Conservation (phyloP, 2,113 vertebrate species). For the Pipra filicauda region DNA sequence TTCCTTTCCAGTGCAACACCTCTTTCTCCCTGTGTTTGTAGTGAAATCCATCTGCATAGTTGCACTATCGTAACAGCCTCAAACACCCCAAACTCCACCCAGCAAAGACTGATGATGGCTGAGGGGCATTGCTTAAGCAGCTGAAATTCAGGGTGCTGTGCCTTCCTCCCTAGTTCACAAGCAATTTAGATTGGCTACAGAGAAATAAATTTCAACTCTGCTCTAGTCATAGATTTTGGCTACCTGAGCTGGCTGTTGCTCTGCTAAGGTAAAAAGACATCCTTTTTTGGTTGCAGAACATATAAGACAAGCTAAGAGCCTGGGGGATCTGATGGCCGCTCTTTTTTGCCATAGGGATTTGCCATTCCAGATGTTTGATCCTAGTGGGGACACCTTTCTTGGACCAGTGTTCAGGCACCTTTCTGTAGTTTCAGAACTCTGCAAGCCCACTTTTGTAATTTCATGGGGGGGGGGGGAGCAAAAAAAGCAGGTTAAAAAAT, state of each 20-base stretch:
- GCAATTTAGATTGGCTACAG: neutral
- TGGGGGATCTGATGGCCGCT: neutral
- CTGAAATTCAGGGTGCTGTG: neutral
- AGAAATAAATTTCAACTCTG: neutral
- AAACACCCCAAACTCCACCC: neutral
- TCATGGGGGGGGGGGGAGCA: rapidly evolving
- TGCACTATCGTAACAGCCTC: neutral
- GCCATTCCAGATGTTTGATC: neutral
- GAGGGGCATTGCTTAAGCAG: neutral
- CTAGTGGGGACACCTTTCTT: neutral
- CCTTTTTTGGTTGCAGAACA: neutral
- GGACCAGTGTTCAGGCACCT: neutral
- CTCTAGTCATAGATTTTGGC: neutral
- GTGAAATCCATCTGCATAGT: neutral
- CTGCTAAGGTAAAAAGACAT: neutral
- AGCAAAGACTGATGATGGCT: neutral
- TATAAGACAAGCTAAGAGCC: neutral
- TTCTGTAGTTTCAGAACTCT: neutral
- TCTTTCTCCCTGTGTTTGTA: neutral
- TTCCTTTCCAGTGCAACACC: rapidly evolving
- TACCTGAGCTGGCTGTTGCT: neutral
- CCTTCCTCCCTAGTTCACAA: neutral
- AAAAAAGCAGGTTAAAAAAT: neutral
- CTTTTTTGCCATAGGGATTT: neutral
- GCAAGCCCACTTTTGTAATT: neutral